Evolutionary conservation across 2,888 invertebrate species (phyloP).

Genomic region (Plebejus melissa): DNA sequence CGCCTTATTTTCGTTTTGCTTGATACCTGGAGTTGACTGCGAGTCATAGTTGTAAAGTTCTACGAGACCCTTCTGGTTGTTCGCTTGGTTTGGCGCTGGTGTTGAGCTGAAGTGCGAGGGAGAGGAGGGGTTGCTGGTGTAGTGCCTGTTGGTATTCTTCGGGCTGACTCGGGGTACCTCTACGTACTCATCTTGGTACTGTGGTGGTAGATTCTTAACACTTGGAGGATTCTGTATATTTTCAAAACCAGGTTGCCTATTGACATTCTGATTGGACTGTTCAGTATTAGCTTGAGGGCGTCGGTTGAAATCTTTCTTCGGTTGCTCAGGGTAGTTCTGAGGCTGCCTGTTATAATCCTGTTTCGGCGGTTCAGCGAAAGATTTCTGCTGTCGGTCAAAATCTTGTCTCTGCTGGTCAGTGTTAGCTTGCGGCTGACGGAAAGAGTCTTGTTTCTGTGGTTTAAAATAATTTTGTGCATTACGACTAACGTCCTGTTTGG

Average conservation of each 20-base stretch:
- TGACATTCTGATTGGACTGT: constrained; percentile 25
- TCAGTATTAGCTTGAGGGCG: constrained; percentile 26
- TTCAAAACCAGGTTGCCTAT: constrained; percentile 34
- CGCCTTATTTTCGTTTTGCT: constrained; percentile 55
- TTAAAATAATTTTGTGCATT: constrained; percentile 26
- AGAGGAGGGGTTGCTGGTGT: constrained; percentile 50
- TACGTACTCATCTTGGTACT: constrained; percentile 68
- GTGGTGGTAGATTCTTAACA: constrained; percentile 55
- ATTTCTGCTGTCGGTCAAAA: constrained; percentile 23
- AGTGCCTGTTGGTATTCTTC: constrained; percentile 50
- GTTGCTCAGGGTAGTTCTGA: constrained; percentile 26
- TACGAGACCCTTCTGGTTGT: constrained; percentile 65
- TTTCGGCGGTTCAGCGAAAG: constrained; percentile 22
- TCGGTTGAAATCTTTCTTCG: constrained; percentile 24
- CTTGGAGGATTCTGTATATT: constrained; percentile 44
- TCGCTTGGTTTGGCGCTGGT: constrained; percentile 46
- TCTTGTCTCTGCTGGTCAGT: constrained; percentile 26
- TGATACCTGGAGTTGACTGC: constrained; percentile 58
- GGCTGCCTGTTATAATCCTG: constrained; percentile 12
- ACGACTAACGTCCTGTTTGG: constrained; percentile 24
- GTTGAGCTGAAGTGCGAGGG: constrained; percentile 53
- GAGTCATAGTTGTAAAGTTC: constrained; percentile 72
- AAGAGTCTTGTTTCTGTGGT: constrained; percentile 27
- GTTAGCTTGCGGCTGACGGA: constrained; percentile 16
- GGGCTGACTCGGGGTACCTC: constrained; percentile 69